Percentiles rank a stretch among this genome's conserved stretches.
phyloP scores from a whole-genome alignment of 2,797 vertebrate species.

The Melanotaenia maccullochi region DNA sequence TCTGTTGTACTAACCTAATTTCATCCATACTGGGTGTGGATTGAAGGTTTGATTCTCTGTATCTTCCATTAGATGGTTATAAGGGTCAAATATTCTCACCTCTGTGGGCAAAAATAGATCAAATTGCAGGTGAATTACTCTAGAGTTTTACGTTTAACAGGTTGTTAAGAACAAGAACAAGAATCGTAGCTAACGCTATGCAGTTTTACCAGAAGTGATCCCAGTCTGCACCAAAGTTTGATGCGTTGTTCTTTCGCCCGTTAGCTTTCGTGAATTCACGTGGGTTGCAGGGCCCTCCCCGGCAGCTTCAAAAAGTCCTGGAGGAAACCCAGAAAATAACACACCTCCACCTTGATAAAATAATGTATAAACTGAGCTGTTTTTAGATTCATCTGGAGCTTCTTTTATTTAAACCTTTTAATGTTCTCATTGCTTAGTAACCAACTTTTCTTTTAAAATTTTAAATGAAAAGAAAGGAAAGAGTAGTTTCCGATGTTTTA shows the following conservation, averaged over 20 bases:
- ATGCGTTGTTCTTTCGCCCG: not conserved
- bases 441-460: not conserved
- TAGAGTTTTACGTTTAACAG: not conserved
- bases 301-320: no score
- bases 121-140: not conserved
- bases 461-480: slow-evolving; percentile 2
- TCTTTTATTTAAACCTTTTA: not conserved
- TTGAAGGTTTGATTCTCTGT: not conserved
- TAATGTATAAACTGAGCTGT: not conserved
- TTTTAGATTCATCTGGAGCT: not conserved
- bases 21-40: not conserved
- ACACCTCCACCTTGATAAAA: not conserved
- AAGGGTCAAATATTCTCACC: not conserved
- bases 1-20: not conserved
- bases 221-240: not conserved
- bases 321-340: not conserved
- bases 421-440: not conserved
- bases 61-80: not conserved
- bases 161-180: no score
- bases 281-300: no score
- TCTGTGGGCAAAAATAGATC: not conserved
- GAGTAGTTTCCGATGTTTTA: slow-evolving; percentile 26
- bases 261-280: not conserved
- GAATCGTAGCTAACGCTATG: no score
- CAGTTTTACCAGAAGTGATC: not conserved